Evolutionary conservation across 53 echinoderm and acorn worm species (phyloP).

Genomic region (Paracentrotus lividus): DNA sequence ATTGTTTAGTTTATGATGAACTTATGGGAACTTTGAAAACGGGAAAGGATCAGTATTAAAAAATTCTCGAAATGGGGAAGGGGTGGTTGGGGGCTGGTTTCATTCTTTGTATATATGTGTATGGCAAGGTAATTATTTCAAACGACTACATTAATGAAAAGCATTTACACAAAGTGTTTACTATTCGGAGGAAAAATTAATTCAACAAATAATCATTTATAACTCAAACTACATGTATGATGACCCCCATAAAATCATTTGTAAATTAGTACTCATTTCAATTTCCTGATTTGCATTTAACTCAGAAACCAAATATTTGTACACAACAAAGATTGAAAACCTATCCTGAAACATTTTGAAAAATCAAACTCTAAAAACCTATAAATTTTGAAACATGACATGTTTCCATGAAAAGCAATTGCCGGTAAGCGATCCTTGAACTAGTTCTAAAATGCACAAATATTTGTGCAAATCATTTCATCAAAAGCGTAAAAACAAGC

Average conservation of each 20-base stretch:
- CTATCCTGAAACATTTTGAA: not conserved
- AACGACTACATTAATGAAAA: no score
- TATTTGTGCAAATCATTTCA: conserved; percentile 61
- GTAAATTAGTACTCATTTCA: not conserved
- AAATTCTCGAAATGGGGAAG: not conserved
- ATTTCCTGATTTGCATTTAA: not conserved
- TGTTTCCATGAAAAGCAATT: not conserved
- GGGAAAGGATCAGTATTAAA: not conserved
- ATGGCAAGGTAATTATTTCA: no score
- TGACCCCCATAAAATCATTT: not conserved
- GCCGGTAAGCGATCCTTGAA: conserved; percentile 4
- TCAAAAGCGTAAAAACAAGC: conserved; percentile 61
- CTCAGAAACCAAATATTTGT: not conserved
- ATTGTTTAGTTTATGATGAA: not conserved
- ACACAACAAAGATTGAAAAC: not conserved
- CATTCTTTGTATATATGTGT: no score
- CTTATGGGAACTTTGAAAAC: not conserved
- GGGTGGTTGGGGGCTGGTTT: not conserved
- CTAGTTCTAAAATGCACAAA: conserved; percentile 46
- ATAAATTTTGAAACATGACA: not conserved
- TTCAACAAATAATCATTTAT: not conserved
- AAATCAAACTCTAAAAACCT: no score
- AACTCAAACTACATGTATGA: not conserved
- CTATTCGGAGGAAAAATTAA: not conserved
- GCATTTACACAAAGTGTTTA: not conserved